Evolutionary conservation across 1,140 invertebrate species (phyloP), one percentile per base, ranked within the genome.

Genomic region (Drosophila bocqueti): DNA sequence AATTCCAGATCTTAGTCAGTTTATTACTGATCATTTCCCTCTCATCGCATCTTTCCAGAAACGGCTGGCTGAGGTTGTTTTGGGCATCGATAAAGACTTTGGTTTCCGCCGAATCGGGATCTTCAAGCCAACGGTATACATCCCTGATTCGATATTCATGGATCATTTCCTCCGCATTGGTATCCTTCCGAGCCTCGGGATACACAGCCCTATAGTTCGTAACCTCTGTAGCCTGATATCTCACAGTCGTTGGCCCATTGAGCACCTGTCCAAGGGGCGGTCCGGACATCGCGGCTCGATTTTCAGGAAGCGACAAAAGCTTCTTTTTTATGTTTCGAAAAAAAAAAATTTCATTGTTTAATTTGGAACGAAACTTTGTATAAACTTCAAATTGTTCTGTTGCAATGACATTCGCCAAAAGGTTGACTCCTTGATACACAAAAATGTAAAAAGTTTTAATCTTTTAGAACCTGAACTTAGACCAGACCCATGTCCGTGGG

Each of bases 91-190:
- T 97, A 95, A 98, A 99, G 47, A 95, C 94, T 93, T 98, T 96
- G 1, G 98, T 99, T 93, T 99, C 98, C 66, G 96, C 95, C 1
- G 96, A 95, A 92, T 99, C 97, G 1, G 98, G 98, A 94, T 99
- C 96, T 94, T 99, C 99, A 26, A 99, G 93, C 98, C 98, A 99
- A 52, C 98, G 95, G 93, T 99, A 99, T 0, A 98, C 97, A 94
- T 99, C 99, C 76, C 92, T 61, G 64, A 99, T 94, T 95, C 97
- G 95, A 36, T 94, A 94, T 29, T 97, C 97, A 94, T 98, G 96
- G 93, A 96, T 96, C 85, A 96, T 94, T 72, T 99, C 98, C 24
- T 96, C 93, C 42, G 96, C 94, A 49, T 94, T 93, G 65, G 97
- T 96, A 93, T 98, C 97, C 80, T 97, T 94, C 62, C 96, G 93